These are phyloP conservation scores for Apus apus DNA, from an alignment of 2,113 vertebrate genomes.

Conservation along the genomic window DNA sequence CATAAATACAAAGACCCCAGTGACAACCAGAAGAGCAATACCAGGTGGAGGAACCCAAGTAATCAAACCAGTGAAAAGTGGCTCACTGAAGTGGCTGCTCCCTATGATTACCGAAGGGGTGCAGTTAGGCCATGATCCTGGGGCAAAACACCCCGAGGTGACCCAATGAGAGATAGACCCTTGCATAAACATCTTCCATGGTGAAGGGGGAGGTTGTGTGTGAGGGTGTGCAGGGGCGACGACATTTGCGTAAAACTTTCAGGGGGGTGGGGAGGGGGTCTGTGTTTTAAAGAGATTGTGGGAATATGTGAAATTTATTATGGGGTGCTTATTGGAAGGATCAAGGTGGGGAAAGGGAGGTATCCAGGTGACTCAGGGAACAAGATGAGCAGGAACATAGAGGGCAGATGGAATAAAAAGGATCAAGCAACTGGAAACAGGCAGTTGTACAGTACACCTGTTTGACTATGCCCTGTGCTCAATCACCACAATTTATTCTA, in stretches of 20 bases:
- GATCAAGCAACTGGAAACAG: background rate
- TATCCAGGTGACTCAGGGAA: background rate
- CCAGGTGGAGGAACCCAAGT: background rate
- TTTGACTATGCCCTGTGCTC: background rate
- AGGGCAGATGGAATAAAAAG: background rate
- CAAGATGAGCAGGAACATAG: background rate
- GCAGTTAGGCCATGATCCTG: accelerated
- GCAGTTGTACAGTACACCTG: background rate
- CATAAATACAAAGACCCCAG: background rate
- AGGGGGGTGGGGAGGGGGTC: no score
- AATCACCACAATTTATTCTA: background rate
- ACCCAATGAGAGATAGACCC: background rate
- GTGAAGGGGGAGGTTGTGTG: background rate
- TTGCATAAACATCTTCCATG: accelerated
- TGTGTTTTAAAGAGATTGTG: background rate
- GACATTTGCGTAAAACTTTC: background rate
- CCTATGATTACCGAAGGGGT: background rate
- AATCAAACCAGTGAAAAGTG: background rate
- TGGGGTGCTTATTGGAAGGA: background rate
- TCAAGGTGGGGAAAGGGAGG: background rate
- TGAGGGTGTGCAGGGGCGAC: background rate
- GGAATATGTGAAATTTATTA: background rate
- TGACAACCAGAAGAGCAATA: background rate
- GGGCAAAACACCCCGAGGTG: background rate
- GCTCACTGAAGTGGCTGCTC: background rate